These are phyloP conservation scores for Druon quercuslanigerum DNA, from an alignment of 1,140 invertebrate species.

Conservation along the genomic window DNA sequence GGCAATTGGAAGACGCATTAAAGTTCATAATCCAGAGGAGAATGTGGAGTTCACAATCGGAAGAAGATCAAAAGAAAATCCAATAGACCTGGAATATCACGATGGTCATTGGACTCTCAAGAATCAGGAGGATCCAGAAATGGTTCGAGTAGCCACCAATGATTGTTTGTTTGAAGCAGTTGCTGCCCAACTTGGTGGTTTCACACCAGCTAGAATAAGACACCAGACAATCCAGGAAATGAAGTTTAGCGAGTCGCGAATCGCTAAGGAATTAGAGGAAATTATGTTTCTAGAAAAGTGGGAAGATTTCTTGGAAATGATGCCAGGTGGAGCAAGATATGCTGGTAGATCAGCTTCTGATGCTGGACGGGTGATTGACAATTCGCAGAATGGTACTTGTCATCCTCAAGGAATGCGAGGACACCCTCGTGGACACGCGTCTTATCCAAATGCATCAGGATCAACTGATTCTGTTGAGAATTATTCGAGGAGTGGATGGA, in stretches of 20 bases:
- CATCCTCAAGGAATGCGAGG: constrained; percentile 21
- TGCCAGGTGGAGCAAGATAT: constrained; percentile 57
- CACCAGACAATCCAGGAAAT: constrained; percentile 24
- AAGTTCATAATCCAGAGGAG: constrained; percentile 30
- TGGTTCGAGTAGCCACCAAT: constrained; percentile 38
- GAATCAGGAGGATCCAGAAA: constrained; percentile 40
- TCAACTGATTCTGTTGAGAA: constrained; percentile 41
- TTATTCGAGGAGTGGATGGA: constrained; percentile 37
- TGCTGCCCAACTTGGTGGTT: constrained; percentile 38
- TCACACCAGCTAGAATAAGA: constrained; percentile 32
- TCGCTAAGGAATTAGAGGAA: constrained; percentile 36
- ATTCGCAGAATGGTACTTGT: constrained; percentile 42
- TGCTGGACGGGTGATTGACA: constrained; percentile 45
- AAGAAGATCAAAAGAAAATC: background rate
- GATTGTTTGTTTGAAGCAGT: constrained; percentile 55
- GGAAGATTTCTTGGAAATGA: constrained; percentile 14
- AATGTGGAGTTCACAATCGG: constrained; percentile 32
- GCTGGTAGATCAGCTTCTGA: constrained; percentile 34
- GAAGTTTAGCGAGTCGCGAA: constrained; percentile 31
- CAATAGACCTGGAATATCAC: constrained; percentile 48
- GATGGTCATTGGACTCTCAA: constrained; percentile 55
- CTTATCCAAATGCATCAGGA: constrained; percentile 31
- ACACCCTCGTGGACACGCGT: constrained; percentile 58
- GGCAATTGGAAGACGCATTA: constrained; percentile 30
- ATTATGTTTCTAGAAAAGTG: background rate